These are phyloP conservation scores for Enoplosus armatus DNA, from an alignment of 2,797 vertebrate species.

Conservation along the genomic window DNA sequence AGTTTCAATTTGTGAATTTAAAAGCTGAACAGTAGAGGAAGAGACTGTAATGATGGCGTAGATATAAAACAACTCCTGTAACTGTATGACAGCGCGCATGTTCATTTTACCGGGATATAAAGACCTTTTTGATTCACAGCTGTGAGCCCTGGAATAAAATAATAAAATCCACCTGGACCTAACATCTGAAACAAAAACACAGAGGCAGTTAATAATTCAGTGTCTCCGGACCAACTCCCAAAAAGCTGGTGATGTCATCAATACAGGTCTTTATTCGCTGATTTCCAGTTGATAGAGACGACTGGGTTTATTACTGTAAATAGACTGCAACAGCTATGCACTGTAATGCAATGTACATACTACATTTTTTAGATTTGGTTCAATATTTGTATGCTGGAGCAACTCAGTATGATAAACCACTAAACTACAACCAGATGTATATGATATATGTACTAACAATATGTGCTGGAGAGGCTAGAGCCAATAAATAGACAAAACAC, in stretches of 20 bases:
- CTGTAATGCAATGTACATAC: not conserved
- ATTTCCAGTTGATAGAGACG: not conserved
- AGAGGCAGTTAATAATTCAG: conserved; percentile 8
- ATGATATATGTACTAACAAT: not conserved
- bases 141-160: not conserved
- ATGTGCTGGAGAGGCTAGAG: not conserved
- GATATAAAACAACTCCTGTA: not conserved
- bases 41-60: not conserved
- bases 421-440: not conserved
- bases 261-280: not conserved
- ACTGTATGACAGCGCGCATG: not conserved
- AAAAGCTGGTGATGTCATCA: not conserved
- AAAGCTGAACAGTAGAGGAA: not conserved
- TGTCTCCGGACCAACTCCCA: not conserved
- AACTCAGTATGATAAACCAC: not conserved
- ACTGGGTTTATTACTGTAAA: not conserved
- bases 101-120: not conserved
- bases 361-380: not conserved
- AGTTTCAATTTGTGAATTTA: conserved; percentile 6
- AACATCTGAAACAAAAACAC: not conserved
- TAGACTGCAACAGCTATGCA: not conserved
- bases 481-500: not conserved
- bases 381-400: not conserved
- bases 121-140: conserved; percentile 2
- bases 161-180: not conserved